Evolutionary conservation across 2,888 invertebrate genomes (phyloP), one percentile per base, ranked within the genome.

Genomic region (Tubulanus polymorphus): DNA sequence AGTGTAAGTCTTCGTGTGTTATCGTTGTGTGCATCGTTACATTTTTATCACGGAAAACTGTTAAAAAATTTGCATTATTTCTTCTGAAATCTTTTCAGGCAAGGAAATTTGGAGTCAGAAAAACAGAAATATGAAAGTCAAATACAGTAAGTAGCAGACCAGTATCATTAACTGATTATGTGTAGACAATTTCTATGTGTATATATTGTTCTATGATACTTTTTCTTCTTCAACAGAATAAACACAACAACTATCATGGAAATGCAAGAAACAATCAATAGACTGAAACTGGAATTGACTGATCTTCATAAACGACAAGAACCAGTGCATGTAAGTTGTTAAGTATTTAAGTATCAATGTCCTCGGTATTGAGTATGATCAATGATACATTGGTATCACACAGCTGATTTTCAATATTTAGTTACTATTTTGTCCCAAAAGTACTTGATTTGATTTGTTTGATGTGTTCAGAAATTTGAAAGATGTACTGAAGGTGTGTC

Each of bases 171-270:
- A n/a, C n/a, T n/a, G n/a, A n/a, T n/a, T n/a, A n/a, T n/a, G n/a
- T n/a, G n/a, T n/a, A n/a, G n/a, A n/a, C n/a, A n/a, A n/a, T n/a
- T n/a, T n/a, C n/a, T n/a, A n/a, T n/a, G n/a, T n/a, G n/a, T 32
- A 32, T 32, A 32, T 15, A 32, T 32, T 10, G 46, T 2, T 50
- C 15, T 29, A 10, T 8, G 8, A n/a, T n/a, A 47, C 29, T 57
- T 8, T 18, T 53, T 41, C 20, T 37, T 20, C 54, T 53, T 48
- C 62, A 71, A 73, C 41, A 74, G 71, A n/a, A n/a, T n/a, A 51
- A 76, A 76, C 58, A 71, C 76, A 3, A 72, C 71, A 1, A 68
- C 73, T 3, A 75, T 78, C 72, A 73, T 75, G 73, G 75, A 74
- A 56, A 76, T 78, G 75, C 76, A 78, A 60, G 72, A 75, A 51